Conservation (phyloP, 2,113 vertebrate species). For the Conger conger region DNA sequence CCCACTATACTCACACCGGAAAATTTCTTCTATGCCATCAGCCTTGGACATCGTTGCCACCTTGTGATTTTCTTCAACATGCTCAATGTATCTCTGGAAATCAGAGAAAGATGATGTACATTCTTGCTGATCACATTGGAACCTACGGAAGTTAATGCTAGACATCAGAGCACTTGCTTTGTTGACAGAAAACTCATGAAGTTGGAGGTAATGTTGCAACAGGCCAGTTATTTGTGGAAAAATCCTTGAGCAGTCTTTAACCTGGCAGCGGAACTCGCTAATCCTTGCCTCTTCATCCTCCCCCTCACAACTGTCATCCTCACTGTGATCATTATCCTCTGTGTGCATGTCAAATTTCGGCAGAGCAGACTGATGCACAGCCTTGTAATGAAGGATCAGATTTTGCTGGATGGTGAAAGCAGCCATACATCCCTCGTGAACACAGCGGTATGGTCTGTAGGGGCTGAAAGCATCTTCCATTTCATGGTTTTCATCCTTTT, state of each 20-base stretch:
- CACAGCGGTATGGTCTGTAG: slow-evolving; percentile 88
- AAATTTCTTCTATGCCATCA: slow-evolving; percentile 74
- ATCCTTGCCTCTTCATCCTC: slow-evolving; percentile 61
- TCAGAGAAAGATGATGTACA: slow-evolving; percentile 80
- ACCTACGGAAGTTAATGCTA: slow-evolving; percentile 71
- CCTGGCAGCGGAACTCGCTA: slow-evolving; percentile 88
- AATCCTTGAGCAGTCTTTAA: slow-evolving; percentile 89
- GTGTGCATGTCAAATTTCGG: slow-evolving; percentile 83
- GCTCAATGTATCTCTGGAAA: slow-evolving; percentile 79
- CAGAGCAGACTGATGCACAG: slow-evolving; percentile 88
- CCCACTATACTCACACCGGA: slow-evolving; percentile 88
- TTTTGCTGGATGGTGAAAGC: slow-evolving; percentile 96
- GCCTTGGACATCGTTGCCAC: slow-evolving; percentile 68
- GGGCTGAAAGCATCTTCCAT: slow-evolving; percentile 69
- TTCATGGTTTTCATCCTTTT: slow-evolving; percentile 70
- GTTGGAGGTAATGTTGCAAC: slow-evolving; percentile 89
- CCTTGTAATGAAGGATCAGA: slow-evolving; percentile 93
- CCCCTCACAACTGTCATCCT: slow-evolving; percentile 58
- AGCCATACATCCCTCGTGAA: slow-evolving; percentile 90
- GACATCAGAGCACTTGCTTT: slow-evolving; percentile 77
- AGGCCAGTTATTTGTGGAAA: slow-evolving; percentile 86
- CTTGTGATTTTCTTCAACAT: slow-evolving; percentile 82
- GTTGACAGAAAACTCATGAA: slow-evolving; percentile 84
- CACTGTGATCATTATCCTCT: slow-evolving; percentile 59
- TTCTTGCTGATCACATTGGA: slow-evolving; percentile 84